Percentiles rank a stretch among this genome's conserved stretches.
phyloP scores from a whole-genome alignment of 2,797 vertebrate species.

The Enteromius afrohamiltoni region DNA sequence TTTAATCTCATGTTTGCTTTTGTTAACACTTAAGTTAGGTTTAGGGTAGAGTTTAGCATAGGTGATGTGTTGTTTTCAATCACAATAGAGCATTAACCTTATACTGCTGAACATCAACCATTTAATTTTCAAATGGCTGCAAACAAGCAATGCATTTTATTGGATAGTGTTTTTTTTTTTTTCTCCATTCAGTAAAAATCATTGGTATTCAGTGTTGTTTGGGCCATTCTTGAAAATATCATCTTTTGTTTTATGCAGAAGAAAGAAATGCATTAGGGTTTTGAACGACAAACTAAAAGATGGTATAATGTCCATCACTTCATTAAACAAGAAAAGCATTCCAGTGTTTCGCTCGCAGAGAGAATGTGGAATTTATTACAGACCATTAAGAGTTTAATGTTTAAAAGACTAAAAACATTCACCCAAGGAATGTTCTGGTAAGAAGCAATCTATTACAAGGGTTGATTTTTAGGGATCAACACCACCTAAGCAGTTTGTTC shows the following conservation, averaged over 20 bases:
- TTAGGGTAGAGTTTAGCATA: not conserved
- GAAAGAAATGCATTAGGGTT: not conserved
- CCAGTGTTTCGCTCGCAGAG: not conserved
- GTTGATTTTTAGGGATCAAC: not conserved
- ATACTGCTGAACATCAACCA: not conserved
- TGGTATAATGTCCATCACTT: not conserved
- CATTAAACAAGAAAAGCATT: not conserved
- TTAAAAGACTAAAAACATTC: slow-evolving; percentile 12
- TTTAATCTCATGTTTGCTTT: not conserved
- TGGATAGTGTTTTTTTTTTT: no score
- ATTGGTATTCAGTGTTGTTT: not conserved
- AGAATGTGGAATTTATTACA: slow-evolving; percentile 29
- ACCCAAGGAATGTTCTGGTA: not conserved
- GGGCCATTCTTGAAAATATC: not conserved
- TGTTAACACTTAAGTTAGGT: not conserved
- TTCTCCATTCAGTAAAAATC: not conserved
- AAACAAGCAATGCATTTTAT: not conserved
- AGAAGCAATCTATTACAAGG: not conserved
- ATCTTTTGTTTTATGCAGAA: not conserved
- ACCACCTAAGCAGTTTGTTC: not conserved
- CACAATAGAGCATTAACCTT: not conserved
- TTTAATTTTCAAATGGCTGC: not conserved
- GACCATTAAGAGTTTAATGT: slow-evolving; percentile 23
- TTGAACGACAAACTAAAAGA: not conserved
- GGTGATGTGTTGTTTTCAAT: not conserved